These are phyloP conservation scores for Prenolepis imparis DNA, from an alignment of 2,888 invertebrate species.

Conservation along the genomic window DNA sequence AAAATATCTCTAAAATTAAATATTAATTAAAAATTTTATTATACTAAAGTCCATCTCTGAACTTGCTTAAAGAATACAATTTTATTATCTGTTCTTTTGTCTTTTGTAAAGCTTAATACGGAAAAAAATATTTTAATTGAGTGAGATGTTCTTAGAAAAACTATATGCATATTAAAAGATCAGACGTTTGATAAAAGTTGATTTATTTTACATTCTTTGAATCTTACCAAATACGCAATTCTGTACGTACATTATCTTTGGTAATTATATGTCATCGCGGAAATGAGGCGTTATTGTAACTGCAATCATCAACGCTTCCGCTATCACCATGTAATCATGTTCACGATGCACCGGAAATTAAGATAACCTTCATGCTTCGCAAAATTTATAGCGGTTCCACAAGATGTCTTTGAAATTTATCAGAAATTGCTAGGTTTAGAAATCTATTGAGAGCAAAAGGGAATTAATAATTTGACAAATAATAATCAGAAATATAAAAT, in stretches of 20 bases:
- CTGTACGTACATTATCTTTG: background rate
- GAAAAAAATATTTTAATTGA: background rate
- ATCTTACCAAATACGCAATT: background rate
- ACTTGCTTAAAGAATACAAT: background rate
- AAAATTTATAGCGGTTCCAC: constrained; percentile 13
- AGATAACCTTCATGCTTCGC: constrained; percentile 18
- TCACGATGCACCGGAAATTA: constrained; percentile 19
- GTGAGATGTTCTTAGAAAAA: background rate
- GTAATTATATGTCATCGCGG: constrained; percentile 30
- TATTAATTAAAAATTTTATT: background rate
- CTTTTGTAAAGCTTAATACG: background rate
- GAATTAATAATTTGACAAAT: background rate
- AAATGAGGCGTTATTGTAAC: constrained; percentile 13
- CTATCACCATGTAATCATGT: constrained; percentile 18
- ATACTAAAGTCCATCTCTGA: background rate
- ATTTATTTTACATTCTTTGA: background rate
- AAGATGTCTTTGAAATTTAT: background rate
- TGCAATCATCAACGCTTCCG: constrained; percentile 43
- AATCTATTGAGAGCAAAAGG: background rate
- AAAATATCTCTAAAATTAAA: background rate
- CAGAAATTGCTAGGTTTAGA: background rate
- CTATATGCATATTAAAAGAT: background rate
- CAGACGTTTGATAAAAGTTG: background rate
- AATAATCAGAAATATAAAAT: background rate
- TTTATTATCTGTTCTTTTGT: background rate